phyloP scores from a whole-genome alignment of 1,140 invertebrate species.

The Drosophila quadrilineata region DNA sequence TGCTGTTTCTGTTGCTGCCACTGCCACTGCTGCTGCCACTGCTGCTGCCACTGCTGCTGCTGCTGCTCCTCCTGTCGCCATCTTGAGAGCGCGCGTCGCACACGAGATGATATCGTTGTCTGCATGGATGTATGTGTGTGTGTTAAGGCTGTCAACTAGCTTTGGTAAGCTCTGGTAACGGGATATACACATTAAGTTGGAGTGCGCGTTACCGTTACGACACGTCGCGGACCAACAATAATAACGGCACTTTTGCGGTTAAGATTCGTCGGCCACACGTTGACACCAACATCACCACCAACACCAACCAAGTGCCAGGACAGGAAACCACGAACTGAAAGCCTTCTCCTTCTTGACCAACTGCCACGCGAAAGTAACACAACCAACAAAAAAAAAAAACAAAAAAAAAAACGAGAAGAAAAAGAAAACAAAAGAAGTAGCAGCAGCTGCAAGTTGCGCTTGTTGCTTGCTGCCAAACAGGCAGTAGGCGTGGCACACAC shows the following conservation, averaged over 20 bases:
- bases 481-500: constrained; percentile 55
- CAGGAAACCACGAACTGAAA: constrained; percentile 27
- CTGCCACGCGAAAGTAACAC: constrained; percentile 16
- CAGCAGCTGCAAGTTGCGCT: no score
- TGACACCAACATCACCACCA: constrained; percentile 32
- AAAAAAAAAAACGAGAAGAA: constrained; percentile 17
- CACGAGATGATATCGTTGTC: constrained; percentile 38
- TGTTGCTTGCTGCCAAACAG: constrained; percentile 41
- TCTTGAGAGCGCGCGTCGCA: constrained; percentile 59
- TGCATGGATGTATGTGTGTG: constrained; percentile 1
- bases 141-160: constrained; percentile 47
- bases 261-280: constrained; percentile 69
- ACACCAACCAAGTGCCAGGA: constrained; percentile 3
- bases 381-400: constrained; percentile 27
- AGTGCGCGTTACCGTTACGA: constrained; percentile 75
- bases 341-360: constrained; percentile 39
- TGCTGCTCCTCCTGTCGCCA: constrained; percentile 46
- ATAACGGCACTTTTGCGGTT: constrained; percentile 71
- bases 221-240: constrained; percentile 72
- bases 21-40: background rate
- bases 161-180: constrained; percentile 30
- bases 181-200: constrained; percentile 68
- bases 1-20: background rate
- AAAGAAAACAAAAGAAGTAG: constrained; percentile 59
- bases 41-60: background rate